Base-by-base conservation (phyloP, 92 coral and sea anemone genomes). In the Porites evermanni region DNA sequence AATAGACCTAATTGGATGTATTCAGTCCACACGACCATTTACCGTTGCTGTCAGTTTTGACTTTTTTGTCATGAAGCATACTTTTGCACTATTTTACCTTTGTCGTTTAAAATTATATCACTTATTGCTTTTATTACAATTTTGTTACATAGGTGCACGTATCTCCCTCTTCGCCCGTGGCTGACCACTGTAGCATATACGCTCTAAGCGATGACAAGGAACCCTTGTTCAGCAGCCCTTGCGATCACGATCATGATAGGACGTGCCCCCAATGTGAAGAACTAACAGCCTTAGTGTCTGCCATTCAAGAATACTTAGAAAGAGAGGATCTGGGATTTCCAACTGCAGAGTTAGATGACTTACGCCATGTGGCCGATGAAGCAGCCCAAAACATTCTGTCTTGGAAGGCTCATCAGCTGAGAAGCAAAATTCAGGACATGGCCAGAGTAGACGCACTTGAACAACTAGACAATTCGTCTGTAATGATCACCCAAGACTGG, bases 341-440 rank as follows among this genome's bases (percentile, higher is more conserved):
- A 26, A 26, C 29, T 26, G 29, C 29, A 26, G 29, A 26, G 29
- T 26, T 26, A 26, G 29, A 26, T 26, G 29, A 26, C 29, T 26
- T 26, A 26, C 2, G 29, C 29, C 29, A 26, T 26, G 29, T 26
- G 29, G 29, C 29, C 29, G 2, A 26, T 64, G 79, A 80, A 75
- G 80, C 90, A 38, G 64, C 84, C 72, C 85, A 84, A 84, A 77
- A 84, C 86, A 60, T 84, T 32, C 70, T 78, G 56, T 80, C 89
- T 44, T 89, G 92, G 92, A 84, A 84, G 66, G 89, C 92, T n/a
- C 85, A 89, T 26, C 84, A 82, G 6, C 86, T 84, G 64, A 52
- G 88, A 53, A 75, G 89, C 70, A 84, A 47, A 80, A 84, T 63
- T 74, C 88, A 84, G 52, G 88, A 84, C 64, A 84, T 77, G 19